Base-by-base conservation (phyloP, 2,797 vertebrate genomes). In the Botia almorhae region DNA sequence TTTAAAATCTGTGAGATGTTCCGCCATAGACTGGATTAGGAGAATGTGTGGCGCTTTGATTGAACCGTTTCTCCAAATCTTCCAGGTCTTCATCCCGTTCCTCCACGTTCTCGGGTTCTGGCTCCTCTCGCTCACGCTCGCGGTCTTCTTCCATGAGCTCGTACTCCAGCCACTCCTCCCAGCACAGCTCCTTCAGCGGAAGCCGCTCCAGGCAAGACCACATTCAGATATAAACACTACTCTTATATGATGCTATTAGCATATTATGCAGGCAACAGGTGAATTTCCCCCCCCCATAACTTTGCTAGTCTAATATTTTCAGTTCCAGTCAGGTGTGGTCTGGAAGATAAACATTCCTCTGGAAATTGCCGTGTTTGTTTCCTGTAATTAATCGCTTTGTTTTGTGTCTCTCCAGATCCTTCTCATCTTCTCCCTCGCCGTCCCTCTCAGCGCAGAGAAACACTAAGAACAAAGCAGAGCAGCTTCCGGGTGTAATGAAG, bases 111-210 rank as follows among this genome's bases (percentile, higher is more conserved):
- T 96, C 97, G 0, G 98, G 97, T 60, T 97, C 97, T 0, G 97
- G 97, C n/a, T 98, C 98, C 0, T 99, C 95, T 0, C 92, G 89
- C 5, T 95, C 94, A 11, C 94, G 87, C 10, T 96, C 95, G 64
- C 92, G 94, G 16, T 98, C 97, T 0, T 98, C 97, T 0, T 99
- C 97, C 0, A 97, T 96, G 90, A 98, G 95, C 90, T 98, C 98
- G 71, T 98, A 97, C 82, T 98, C 98, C 83, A 97, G 96, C 91
- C 96, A 96, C 71, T 98, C 98, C 2, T 99, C 98, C 68, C 96
- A 96, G 81, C 97, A 87, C 90, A 99, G 96, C 91, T 99, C 98
- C 3, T 97, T 98, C 92, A 97, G 96, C 39, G 97, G 96, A 85
- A 98, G 97, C 90, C 95, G 93, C 46, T 99, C 98, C 81, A 97